These are phyloP conservation scores for Sminthurides aquaticus DNA, from an alignment of 2,888 invertebrate species.

Conservation along the genomic window DNA sequence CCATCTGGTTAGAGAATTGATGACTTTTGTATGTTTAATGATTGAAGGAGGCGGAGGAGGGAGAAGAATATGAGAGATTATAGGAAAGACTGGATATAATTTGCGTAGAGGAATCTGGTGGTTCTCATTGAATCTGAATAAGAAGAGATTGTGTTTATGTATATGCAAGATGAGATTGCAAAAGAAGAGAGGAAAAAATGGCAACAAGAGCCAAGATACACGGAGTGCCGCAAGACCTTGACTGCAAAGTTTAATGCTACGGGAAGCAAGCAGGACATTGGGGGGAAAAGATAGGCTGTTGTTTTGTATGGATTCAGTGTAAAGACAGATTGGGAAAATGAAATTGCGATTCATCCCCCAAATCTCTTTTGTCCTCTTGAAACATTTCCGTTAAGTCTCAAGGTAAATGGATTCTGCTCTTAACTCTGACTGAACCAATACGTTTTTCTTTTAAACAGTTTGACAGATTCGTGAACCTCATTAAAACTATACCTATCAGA, in stretches of 20 bases:
- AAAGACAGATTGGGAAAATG: not conserved
- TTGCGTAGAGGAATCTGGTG: no score
- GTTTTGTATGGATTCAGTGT: no score
- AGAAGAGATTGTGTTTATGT: no score
- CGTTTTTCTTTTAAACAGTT: not conserved
- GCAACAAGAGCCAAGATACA: not conserved
- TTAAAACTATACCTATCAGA: constrained; percentile 1
- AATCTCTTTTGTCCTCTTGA: constrained; percentile 1
- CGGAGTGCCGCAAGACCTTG: constrained; percentile 2
- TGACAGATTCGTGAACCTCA: constrained; percentile 5
- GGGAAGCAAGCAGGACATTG: not conserved
- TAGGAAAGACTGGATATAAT: no score
- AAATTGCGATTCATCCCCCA: not conserved
- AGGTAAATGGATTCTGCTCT: not conserved
- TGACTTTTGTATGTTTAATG: no score
- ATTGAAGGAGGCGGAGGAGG: no score
- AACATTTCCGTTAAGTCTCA: not conserved
- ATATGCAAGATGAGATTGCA: constrained; percentile 1
- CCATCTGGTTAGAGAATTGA: no score
- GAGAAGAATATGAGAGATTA: no score
- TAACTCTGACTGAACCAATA: not conserved
- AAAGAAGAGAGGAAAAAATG: not conserved
- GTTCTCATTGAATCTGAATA: no score
- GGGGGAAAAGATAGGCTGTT: not conserved
- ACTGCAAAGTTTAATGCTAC: not conserved